Evolutionary conservation across 2,113 vertebrate species (phyloP), one percentile per base, ranked within the genome.

Genomic region (Brachyhypopomus gauderio): DNA sequence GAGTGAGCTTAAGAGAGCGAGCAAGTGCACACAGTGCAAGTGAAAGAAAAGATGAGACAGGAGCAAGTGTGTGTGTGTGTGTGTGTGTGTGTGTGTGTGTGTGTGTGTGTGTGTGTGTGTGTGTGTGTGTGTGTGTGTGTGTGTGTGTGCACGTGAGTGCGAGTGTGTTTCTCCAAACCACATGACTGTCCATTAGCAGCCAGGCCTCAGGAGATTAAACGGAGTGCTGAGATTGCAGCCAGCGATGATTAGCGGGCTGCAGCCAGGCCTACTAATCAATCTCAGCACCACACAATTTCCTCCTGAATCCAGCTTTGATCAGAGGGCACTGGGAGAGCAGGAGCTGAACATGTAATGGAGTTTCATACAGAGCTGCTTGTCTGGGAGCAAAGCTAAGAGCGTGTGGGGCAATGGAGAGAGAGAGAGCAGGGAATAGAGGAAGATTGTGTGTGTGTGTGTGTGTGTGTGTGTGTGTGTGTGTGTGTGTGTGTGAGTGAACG

Each of bases 141-240:
- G 27, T 77, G 73, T 69, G 45, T 70, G 25, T 22, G 23, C 64
- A 45, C 20, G 14, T 73, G 30, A 72, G 38, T 62, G 38, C n/a
- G 77, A 45, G 60, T 52, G 83, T 55, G 60, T 58, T 71, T 77
- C 70, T 63, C 67, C 48, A 83, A 83, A 85, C 72, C 80, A 85
- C 86, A 88, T 82, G 85, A 87, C 86, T 92, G 91, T 93, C 92
- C 88, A 90, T 94, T 93, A 89, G 87, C 89, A 90, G 84, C 64
- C 30, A 16, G 70, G 71, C 92, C 93, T 92, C 88, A 34, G 69
- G 75, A 90, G 91, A 92, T 78, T 87, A 85, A 75, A 81, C 88
- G 87, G 85, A 92, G 91, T 95, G 95, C 95, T 96, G 95, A 96
- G 93, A 91, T 91, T 93, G 94, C 94, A 94, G 88, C 89, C 91